A percentile compares a stretch with the other conserved stretches of the same genome.
These are phyloP conservation scores for Trypoxylus dichotomus DNA, from an alignment of 1,140 invertebrate genomes.

Conservation along the genomic window DNA sequence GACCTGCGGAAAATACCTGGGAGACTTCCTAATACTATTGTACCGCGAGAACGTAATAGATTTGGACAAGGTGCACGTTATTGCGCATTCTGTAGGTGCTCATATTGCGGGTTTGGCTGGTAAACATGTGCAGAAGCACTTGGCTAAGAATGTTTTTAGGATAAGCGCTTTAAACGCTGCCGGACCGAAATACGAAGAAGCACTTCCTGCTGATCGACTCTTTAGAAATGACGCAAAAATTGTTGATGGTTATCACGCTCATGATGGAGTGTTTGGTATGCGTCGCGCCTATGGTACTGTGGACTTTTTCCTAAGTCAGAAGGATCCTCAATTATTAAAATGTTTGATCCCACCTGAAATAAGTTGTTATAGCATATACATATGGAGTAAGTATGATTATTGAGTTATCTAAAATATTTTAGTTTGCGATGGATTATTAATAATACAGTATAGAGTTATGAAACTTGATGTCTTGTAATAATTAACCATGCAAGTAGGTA, in stretches of 20 bases:
- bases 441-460: too few species aligned
- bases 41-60: too few species aligned
- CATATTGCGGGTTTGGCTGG: slow-evolving; percentile 74
- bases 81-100: slow-evolving; percentile 75
- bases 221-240: neutral
- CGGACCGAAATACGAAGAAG: slow-evolving; percentile 61
- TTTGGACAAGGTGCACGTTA: slow-evolving; percentile 25
- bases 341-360: too few species aligned
- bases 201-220: neutral
- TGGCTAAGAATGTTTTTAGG: slow-evolving; percentile 43
- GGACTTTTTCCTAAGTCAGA: neutral
- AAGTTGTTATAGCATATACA: neutral
- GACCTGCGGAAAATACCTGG: neutral
- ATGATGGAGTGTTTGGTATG: neutral
- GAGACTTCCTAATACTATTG: neutral
- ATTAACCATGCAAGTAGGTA: too few species aligned
- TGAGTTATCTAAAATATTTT: neutral
- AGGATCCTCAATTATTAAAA: neutral
- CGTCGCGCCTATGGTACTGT: neutral
- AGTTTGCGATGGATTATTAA: too few species aligned
- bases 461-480: too few species aligned
- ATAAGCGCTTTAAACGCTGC: slow-evolving; percentile 75
- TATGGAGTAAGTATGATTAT: neutral
- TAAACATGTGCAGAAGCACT: slow-evolving; percentile 44
- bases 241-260: neutral